These are phyloP conservation scores for Ceratosolen solmsi DNA, from an alignment of 1,140 invertebrate species.

Conservation along the genomic window DNA sequence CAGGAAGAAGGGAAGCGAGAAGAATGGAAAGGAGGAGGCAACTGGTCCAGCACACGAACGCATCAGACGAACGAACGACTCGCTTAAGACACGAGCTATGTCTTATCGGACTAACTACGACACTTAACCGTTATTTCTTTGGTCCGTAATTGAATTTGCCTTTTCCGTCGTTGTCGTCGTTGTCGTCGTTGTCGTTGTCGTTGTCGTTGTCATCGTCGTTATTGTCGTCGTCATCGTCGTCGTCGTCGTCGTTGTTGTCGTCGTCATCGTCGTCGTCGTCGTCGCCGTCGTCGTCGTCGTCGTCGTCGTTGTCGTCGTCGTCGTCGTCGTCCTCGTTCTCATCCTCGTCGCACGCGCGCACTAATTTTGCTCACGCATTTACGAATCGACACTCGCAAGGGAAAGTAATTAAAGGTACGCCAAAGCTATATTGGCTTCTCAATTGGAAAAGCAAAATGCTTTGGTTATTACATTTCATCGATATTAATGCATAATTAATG, in stretches of 20 bases:
- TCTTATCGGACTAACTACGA: constrained; percentile 29
- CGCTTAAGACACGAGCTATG: not conserved
- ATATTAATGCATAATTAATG: not conserved
- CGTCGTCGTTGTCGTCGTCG: too few relatives aligned
- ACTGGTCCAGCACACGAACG: too few relatives aligned
- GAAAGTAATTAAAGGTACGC: not conserved
- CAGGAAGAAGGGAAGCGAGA: not conserved
- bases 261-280: too few relatives aligned
- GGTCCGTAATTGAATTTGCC: not conserved
- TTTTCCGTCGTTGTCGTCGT: not conserved
- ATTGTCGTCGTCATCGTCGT: too few relatives aligned
- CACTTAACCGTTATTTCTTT: constrained; percentile 51
- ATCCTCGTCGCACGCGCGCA: too few relatives aligned
- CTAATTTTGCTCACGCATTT: not conserved
- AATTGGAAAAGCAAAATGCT: not conserved
- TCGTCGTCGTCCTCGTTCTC: too few relatives aligned
- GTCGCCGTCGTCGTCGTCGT: too few relatives aligned
- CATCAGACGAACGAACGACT: too few relatives aligned
- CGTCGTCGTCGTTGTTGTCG: too few relatives aligned
- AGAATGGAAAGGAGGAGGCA: not conserved
- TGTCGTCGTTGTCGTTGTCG: too few relatives aligned
- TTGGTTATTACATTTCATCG: not conserved
- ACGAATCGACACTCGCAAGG: not conserved
- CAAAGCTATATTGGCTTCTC: not conserved
- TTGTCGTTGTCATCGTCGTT: too few relatives aligned